phyloP scores from a whole-genome alignment of 2,113 vertebrate genomes.

The Aegypius monachus region DNA sequence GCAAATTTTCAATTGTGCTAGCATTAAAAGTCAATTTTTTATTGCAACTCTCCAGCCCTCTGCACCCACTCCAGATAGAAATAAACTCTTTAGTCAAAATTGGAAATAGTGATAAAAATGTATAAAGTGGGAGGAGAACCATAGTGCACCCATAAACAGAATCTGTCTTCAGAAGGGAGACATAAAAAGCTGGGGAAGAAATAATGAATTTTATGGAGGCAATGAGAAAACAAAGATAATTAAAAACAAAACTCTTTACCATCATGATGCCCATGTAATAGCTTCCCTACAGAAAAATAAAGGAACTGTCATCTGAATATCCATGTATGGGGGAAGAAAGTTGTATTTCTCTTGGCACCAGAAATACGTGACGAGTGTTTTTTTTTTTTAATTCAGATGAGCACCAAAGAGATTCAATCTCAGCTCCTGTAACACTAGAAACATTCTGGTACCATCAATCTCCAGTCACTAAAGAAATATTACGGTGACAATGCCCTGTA shows the following conservation, averaged over 20 bases:
- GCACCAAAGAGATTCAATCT: neutral
- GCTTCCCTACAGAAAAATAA: neutral
- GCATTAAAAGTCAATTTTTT: neutral
- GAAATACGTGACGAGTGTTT: neutral
- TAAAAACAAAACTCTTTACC: neutral
- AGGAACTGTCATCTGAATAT: neutral
- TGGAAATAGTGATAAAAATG: neutral
- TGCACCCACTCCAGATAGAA: neutral
- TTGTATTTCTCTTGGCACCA: neutral
- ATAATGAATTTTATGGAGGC: neutral
- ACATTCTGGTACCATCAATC: neutral
- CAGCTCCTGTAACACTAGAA: neutral
- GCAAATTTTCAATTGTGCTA: neutral
- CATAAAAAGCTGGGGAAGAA: neutral
- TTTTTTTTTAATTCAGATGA: neutral
- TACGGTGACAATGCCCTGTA: neutral
- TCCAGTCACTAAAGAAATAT: neutral
- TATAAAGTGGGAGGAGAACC: neutral
- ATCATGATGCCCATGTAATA: neutral
- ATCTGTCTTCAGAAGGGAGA: neutral
- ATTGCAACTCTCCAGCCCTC: neutral
- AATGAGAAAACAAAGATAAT: neutral
- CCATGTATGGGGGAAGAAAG: neutral
- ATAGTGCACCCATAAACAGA: neutral
- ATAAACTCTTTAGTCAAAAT: neutral